phyloP scores from a whole-genome alignment of 2,113 vertebrate genomes.

The Cervus canadensis region DNA sequence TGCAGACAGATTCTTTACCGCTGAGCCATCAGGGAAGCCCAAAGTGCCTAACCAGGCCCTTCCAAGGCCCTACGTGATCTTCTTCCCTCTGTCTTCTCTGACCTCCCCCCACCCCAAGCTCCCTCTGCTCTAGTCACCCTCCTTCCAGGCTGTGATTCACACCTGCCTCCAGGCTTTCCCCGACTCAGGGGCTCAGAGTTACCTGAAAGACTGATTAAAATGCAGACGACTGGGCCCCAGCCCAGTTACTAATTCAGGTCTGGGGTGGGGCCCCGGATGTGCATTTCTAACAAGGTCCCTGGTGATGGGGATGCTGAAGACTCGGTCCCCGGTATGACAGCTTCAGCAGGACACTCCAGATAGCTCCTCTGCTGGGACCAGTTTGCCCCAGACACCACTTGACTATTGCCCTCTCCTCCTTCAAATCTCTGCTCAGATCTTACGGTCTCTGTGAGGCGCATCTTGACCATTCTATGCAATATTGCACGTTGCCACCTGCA shows the following conservation, averaged over 20 bases:
- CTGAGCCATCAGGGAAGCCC: background rate
- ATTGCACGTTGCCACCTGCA: rapidly evolving
- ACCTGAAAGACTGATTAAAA: background rate
- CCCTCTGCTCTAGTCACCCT: background rate
- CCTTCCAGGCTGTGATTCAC: background rate
- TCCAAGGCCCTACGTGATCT: background rate
- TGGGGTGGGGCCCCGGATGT: background rate
- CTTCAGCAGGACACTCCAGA: background rate
- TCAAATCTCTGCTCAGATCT: background rate
- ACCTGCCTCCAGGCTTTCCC: background rate
- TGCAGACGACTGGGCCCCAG: background rate
- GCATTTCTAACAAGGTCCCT: background rate
- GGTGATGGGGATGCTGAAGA: background rate
- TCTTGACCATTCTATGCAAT: background rate
- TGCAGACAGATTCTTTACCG: background rate
- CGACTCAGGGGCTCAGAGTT: background rate
- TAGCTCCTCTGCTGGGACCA: background rate
- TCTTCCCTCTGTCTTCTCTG: background rate
- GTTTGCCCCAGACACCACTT: background rate
- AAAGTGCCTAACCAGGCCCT: background rate
- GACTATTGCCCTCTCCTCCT: background rate
- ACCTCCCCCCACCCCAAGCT: background rate
- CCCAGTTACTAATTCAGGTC: background rate
- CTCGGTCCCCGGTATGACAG: background rate
- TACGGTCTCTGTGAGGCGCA: background rate